Conservation (phyloP, 2,888 invertebrate species). For the Sarcophaga carnaria region DNA sequence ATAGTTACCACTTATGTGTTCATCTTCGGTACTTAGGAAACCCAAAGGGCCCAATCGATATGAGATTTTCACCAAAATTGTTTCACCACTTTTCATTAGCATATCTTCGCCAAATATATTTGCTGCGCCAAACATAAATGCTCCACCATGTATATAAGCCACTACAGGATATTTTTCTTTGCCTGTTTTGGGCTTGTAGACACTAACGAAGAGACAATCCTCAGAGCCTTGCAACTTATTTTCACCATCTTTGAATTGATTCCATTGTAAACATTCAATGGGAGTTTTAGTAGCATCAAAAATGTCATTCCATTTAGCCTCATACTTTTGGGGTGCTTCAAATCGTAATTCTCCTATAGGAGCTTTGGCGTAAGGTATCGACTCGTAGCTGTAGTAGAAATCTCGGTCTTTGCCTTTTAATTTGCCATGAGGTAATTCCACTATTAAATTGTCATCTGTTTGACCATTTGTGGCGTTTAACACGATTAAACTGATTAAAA, state of each 20-base stretch:
- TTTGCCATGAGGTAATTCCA: conserved; percentile 74
- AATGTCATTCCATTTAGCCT: conserved; percentile 72
- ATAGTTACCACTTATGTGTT: conserved; percentile 82
- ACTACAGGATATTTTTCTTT: conserved; percentile 81
- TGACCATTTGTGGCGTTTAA: neutral
- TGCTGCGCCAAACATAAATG: conserved; percentile 82
- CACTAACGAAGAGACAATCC: conserved; percentile 87
- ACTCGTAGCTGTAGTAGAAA: conserved; percentile 84
- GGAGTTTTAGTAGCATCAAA: conserved; percentile 84
- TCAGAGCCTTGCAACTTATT: conserved; percentile 83
- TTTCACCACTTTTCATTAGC: conserved; percentile 82
- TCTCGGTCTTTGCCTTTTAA: conserved; percentile 74
- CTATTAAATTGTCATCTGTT: conserved; percentile 64
- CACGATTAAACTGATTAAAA: neutral
- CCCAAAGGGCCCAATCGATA: conserved; percentile 82
- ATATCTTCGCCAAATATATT: conserved; percentile 82
- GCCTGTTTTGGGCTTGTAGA: conserved; percentile 83
- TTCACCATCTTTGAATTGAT: conserved; percentile 79
- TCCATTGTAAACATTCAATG: conserved; percentile 86
- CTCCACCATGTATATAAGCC: conserved; percentile 83
- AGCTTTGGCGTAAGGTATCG: conserved; percentile 86
- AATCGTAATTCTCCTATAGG: conserved; percentile 86
- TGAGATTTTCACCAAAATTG: conserved; percentile 82
- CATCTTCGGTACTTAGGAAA: conserved; percentile 82
- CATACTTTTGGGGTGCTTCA: conserved; percentile 78